These are phyloP conservation scores for Drosophila anomelani DNA, from an alignment of 2,888 invertebrate species.

Conservation along the genomic window DNA sequence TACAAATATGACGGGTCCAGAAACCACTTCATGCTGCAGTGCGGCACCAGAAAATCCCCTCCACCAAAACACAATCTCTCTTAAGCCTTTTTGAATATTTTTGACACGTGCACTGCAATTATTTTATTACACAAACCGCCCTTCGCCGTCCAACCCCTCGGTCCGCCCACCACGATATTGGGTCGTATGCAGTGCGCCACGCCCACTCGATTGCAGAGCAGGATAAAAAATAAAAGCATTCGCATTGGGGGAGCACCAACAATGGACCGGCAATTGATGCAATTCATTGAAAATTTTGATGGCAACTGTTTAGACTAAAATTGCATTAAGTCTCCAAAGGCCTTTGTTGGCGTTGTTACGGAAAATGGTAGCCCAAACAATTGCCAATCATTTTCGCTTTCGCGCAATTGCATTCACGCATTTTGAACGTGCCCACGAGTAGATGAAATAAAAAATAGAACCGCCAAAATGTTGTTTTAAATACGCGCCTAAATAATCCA, in stretches of 20 bases:
- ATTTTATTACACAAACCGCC: slow-evolving; percentile 78
- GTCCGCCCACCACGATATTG: slow-evolving; percentile 1
- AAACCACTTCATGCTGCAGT: slow-evolving; percentile 22
- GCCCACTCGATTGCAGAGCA: slow-evolving; percentile 44
- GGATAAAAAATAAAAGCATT: slow-evolving; percentile 4
- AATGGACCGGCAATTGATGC: slow-evolving; percentile 79
- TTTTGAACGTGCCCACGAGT: slow-evolving; percentile 55
- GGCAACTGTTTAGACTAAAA: slow-evolving; percentile 79
- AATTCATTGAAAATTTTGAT: slow-evolving; percentile 78
- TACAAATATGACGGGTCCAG: slow-evolving; percentile 30
- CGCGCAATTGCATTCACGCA: slow-evolving; percentile 76
- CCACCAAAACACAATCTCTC: slow-evolving; percentile 35
- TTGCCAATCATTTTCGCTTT: slow-evolving; percentile 79
- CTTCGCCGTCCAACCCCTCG: slow-evolving; percentile 11
- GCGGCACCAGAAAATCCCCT: slow-evolving; percentile 8
- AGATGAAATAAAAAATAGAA: slow-evolving; percentile 27
- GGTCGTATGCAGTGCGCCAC: slow-evolving; percentile 51
- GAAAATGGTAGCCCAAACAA: slow-evolving; percentile 73
- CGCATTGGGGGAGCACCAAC: slow-evolving; percentile 46
- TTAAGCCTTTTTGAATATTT: slow-evolving; percentile 82
- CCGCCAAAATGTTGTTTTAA: slow-evolving; percentile 42
- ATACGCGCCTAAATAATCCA: slow-evolving; percentile 42
- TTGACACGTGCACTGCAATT: slow-evolving; percentile 83
- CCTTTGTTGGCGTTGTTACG: slow-evolving; percentile 43
- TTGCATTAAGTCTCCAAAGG: slow-evolving; percentile 70